Conservation (phyloP, 92 coral and sea anemone species). For the Palythoa caribaeorum region DNA sequence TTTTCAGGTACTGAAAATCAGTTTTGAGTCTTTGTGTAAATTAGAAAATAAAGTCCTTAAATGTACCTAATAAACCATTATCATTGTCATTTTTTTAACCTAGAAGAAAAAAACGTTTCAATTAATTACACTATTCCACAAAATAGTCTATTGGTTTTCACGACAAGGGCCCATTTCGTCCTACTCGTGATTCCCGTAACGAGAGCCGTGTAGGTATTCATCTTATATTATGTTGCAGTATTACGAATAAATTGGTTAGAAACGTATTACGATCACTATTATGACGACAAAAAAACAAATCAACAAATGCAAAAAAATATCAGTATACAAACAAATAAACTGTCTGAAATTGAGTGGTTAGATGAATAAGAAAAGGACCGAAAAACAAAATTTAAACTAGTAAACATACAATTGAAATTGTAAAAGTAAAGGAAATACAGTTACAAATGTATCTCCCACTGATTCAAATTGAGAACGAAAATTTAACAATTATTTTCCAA, state of each 20-base stretch:
- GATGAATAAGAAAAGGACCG: conserved; percentile 12
- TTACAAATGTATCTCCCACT: conserved; percentile 55
- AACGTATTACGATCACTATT: not conserved
- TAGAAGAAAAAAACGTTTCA: conserved; percentile 7
- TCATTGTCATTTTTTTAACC: conserved; percentile 12
- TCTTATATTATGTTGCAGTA: conserved; percentile 32
- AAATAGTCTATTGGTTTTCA: conserved; percentile 1
- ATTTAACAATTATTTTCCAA: too few species aligned
- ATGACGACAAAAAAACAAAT: not conserved
- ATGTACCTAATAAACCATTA: too few species aligned
- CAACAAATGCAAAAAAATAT: not conserved
- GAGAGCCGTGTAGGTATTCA: conserved; percentile 36
- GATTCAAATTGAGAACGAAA: not conserved
- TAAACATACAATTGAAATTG: not conserved
- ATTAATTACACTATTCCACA: not conserved
- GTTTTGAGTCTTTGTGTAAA: too few species aligned
- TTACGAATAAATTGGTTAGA: not conserved
- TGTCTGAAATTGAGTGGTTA: not conserved
- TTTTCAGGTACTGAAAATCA: too few species aligned
- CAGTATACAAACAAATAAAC: not conserved
- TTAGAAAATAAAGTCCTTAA: too few species aligned
- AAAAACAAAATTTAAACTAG: not conserved
- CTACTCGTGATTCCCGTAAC: conserved; percentile 31
- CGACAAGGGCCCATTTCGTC: conserved; percentile 30
- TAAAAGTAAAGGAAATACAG: not conserved